phyloP scores from a whole-genome alignment of 2,888 invertebrate genomes.

The Mechanitis mazaeus region DNA sequence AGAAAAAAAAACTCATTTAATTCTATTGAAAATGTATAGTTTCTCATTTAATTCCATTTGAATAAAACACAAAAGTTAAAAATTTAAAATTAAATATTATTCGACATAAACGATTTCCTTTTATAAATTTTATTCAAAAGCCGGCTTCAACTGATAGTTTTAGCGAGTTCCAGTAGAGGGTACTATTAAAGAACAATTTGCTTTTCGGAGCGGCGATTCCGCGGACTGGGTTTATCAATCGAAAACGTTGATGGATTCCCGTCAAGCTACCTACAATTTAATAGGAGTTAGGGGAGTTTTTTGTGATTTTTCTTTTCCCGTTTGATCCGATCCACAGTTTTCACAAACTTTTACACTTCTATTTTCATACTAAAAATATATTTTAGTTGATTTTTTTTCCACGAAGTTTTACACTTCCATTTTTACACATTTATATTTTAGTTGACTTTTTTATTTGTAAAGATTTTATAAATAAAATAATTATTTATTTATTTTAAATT shows the following conservation, averaged over 20 bases:
- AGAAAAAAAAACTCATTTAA: too few species aligned
- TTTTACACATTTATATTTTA: constrained; percentile 13
- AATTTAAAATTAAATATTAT: too few species aligned
- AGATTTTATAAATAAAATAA: background rate
- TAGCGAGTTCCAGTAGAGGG: constrained; percentile 9
- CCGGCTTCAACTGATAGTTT: background rate
- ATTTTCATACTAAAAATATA: constrained; percentile 12
- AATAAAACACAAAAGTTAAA: too few species aligned
- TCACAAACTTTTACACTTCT: constrained; percentile 14
- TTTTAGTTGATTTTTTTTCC: constrained; percentile 16
- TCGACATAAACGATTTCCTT: too few species aligned
- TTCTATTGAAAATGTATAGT: too few species aligned
- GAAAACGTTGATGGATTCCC: constrained; percentile 59
- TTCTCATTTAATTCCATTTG: too few species aligned
- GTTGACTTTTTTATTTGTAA: constrained; percentile 13
- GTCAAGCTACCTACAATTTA: constrained; percentile 70
- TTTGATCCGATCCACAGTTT: constrained; percentile 29
- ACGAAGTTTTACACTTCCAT: constrained; percentile 17
- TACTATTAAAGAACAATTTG: constrained; percentile 30
- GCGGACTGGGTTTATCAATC: constrained; percentile 23
- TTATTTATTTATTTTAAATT: too few species aligned
- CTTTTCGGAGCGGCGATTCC: constrained; percentile 19
- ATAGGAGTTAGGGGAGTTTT: constrained; percentile 65
- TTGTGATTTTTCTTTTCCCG: constrained; percentile 45
- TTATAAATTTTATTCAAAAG: background rate